Conservation (phyloP, 1,140 invertebrate genomes). For the Tetraneura akinire region DNA sequence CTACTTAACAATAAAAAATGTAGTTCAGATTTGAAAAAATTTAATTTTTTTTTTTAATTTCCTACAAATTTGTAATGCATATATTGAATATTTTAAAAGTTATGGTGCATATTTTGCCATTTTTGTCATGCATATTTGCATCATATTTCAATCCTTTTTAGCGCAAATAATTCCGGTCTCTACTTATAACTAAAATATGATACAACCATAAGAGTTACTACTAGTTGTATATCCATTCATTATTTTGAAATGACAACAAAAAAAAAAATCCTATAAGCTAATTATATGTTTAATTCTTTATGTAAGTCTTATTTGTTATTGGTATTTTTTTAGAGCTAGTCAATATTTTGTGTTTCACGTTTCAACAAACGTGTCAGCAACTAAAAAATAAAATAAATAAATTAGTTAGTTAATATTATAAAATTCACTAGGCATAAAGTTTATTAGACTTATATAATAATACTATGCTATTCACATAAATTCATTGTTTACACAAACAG, state of each 20-base stretch:
- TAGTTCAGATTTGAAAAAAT: too few species aligned
- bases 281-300: slow-evolving; percentile 25
- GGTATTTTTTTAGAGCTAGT: slow-evolving; percentile 14
- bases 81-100: neutral
- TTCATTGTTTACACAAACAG: too few species aligned
- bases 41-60: too few species aligned
- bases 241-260: too few species aligned
- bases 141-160: too few species aligned
- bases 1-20: too few species aligned
- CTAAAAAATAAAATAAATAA: slow-evolving; percentile 14
- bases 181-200: slow-evolving; percentile 6
- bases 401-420: neutral
- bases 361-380: slow-evolving; percentile 40
- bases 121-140: too few species aligned
- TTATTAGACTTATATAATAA: too few species aligned
- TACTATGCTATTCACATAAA: too few species aligned
- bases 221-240: neutral
- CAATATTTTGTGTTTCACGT: slow-evolving; percentile 24
- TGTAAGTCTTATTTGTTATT: slow-evolving; percentile 41
- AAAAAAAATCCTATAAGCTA: slow-evolving; percentile 4
- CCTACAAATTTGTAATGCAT: too few species aligned
- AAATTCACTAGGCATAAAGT: too few species aligned
- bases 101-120: too few species aligned
- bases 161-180: slow-evolving; percentile 43
- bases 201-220: neutral